Percentiles rank a stretch among this genome's conserved stretches.
These are phyloP conservation scores for Seriola rivoliana DNA, from an alignment of 2,113 vertebrate genomes.

Conservation along the genomic window DNA sequence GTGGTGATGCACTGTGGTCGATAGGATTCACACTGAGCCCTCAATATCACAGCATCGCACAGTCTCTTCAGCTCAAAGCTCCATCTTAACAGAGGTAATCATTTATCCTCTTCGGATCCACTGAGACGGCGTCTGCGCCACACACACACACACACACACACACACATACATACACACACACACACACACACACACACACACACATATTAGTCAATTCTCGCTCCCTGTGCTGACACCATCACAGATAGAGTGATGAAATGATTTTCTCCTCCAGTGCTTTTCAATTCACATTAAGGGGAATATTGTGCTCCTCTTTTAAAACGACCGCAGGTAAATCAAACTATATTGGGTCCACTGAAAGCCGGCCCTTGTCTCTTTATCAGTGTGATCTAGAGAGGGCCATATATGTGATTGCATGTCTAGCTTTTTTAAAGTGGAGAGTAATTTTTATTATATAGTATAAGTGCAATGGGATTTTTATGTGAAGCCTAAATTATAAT, in stretches of 20 bases:
- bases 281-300: slow-evolving; percentile 76
- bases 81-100: slow-evolving; percentile 75
- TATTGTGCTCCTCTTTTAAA: slow-evolving; percentile 64
- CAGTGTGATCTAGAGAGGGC: slow-evolving; percentile 34
- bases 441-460: slow-evolving; percentile 24
- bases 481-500: slow-evolving; percentile 45
- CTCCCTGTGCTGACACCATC: slow-evolving; percentile 69
- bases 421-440: slow-evolving; percentile 29
- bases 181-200: slow-evolving; percentile 32
- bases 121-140: slow-evolving; percentile 45
- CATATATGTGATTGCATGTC: slow-evolving; percentile 45
- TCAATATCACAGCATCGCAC: slow-evolving; percentile 63
- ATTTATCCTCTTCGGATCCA: slow-evolving; percentile 70
- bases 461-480: slow-evolving; percentile 49
- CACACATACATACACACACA: slow-evolving; percentile 25
- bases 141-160: slow-evolving; percentile 16
- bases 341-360: slow-evolving; percentile 59
- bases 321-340: slow-evolving; percentile 72
- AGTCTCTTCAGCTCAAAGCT: slow-evolving; percentile 64
- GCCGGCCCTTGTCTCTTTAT: slow-evolving; percentile 53
- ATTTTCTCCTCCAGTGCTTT: slow-evolving; percentile 79
- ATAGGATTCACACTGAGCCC: slow-evolving; percentile 54
- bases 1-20: slow-evolving; percentile 56
- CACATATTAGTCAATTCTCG: slow-evolving; percentile 57
- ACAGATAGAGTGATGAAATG: slow-evolving; percentile 76